A percentile compares a stretch with the other conserved stretches of the same genome.
Conservation (phyloP, 2,797 vertebrate genomes). For the Eurystomus glaucurus region DNA sequence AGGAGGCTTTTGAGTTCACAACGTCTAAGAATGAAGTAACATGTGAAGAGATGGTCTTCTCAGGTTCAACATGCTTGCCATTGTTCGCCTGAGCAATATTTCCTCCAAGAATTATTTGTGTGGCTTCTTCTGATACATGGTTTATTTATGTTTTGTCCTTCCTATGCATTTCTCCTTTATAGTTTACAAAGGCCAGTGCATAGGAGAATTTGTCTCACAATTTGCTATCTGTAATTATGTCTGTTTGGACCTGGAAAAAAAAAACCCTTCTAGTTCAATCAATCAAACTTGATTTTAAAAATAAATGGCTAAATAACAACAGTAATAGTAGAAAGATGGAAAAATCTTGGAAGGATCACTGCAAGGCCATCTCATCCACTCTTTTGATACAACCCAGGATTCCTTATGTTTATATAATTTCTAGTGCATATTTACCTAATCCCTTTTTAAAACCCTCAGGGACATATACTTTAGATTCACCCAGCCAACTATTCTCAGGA, state of each 20-base stretch:
- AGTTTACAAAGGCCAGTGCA: neutral
- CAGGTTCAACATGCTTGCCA: neutral
- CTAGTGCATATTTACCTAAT: neutral
- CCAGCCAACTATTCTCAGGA: neutral
- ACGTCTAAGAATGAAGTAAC: neutral
- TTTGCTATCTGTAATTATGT: neutral
- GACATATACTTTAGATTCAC: neutral
- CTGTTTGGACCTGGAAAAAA: neutral
- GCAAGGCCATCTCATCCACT: neutral
- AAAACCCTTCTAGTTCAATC: neutral
- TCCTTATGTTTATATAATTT: neutral
- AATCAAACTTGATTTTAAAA: neutral
- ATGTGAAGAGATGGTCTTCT: neutral
- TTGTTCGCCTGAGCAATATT: neutral
- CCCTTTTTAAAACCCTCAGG: neutral
- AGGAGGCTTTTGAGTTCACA: neutral
- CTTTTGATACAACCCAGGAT: neutral
- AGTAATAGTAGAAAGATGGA: neutral
- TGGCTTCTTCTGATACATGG: neutral
- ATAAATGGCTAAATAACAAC: neutral
- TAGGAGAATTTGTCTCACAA: neutral
- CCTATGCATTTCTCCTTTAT: neutral
- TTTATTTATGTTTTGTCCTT: neutral
- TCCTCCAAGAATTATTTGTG: neutral
- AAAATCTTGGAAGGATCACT: neutral